phyloP scores from a whole-genome alignment of 1,140 invertebrate species.

The Drepana arcuata region DNA sequence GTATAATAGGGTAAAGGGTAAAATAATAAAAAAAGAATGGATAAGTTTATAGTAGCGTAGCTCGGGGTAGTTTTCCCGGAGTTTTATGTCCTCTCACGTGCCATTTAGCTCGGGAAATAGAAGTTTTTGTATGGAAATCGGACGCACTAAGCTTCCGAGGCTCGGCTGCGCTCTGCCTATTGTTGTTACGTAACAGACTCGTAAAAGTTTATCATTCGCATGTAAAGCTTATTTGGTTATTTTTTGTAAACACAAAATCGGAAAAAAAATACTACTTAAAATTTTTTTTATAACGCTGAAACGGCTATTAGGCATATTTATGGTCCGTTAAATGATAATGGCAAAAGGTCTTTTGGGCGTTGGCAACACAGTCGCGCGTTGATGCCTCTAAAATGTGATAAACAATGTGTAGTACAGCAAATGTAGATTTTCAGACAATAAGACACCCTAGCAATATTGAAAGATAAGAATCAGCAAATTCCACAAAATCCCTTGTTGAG shows the following conservation, averaged over 20 bases:
- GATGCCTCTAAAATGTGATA: too few relatives aligned
- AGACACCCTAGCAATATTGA: too few relatives aligned
- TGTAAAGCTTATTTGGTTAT: constrained; percentile 26
- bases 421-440: too few relatives aligned
- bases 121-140: constrained; percentile 47
- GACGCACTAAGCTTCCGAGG: constrained; percentile 43
- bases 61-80: constrained; percentile 52
- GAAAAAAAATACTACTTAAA: too few relatives aligned
- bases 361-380: too few relatives aligned
- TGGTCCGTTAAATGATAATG: too few relatives aligned
- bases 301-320: too few relatives aligned
- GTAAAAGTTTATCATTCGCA: constrained; percentile 58
- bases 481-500: constrained; percentile 33
- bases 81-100: constrained; percentile 65
- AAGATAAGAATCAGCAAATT: constrained; percentile 46
- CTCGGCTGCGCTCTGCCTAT: constrained; percentile 45
- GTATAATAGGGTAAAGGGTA: constrained; percentile 22
- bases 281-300: too few relatives aligned
- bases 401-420: too few relatives aligned
- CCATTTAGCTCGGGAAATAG: constrained; percentile 42
- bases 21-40: constrained; percentile 24
- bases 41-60: constrained; percentile 20
- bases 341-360: too few relatives aligned
- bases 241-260: constrained; percentile 1
- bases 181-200: constrained; percentile 52